Evolutionary conservation across 2,888 invertebrate species (phyloP).

Genomic region (Dolichopus griseipennis): DNA sequence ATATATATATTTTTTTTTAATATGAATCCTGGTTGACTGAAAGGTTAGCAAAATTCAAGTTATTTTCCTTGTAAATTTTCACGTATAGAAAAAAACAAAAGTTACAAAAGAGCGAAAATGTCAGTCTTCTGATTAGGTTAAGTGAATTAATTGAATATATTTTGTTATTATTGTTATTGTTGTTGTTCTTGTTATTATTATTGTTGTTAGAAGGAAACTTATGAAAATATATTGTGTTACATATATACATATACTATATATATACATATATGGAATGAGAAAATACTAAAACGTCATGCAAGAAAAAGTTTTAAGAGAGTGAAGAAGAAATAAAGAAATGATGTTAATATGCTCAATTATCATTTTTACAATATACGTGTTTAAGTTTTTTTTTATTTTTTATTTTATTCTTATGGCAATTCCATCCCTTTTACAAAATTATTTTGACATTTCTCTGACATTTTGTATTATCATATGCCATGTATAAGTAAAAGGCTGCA

Average conservation of each 20-base stretch:
- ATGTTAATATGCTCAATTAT: background rate
- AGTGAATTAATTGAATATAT: slow-evolving; percentile 1
- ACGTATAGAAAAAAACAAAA: background rate
- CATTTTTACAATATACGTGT: background rate
- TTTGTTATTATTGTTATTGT: background rate
- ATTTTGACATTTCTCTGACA: background rate
- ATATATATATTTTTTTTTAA: background rate
- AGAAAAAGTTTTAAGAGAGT: background rate
- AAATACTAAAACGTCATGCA: background rate
- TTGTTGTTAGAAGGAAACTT: no score
- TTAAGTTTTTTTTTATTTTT: background rate
- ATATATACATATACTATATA: no score
- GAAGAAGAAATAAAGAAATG: background rate
- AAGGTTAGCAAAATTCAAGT: background rate
- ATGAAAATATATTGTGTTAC: no score
- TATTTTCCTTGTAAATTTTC: background rate
- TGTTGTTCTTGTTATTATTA: background rate
- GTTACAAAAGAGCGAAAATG: background rate
- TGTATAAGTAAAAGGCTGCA: no score
- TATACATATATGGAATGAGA: no score
- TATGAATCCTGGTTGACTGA: background rate
- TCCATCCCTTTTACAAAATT: background rate
- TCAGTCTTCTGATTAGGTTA: slow-evolving; percentile 4
- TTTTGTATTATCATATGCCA: background rate
- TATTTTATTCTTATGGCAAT: background rate